phyloP scores from a whole-genome alignment of 2,797 vertebrate genomes.

The Tolypeutes matacus region DNA sequence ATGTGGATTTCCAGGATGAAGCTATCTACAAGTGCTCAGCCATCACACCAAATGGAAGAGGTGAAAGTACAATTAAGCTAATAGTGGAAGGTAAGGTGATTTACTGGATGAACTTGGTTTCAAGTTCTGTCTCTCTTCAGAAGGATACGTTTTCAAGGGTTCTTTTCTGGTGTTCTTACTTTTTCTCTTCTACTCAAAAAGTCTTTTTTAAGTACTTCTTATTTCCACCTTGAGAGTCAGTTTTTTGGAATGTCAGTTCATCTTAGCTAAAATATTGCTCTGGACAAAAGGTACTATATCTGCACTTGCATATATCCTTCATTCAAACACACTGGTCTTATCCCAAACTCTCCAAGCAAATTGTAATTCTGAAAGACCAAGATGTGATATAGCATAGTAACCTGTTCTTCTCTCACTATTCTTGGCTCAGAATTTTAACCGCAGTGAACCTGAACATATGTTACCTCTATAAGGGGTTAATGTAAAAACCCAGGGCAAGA shows the following conservation, averaged over 20 bases:
- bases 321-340: neutral
- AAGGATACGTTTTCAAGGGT: neutral
- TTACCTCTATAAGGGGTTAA: slow-evolving; percentile 5
- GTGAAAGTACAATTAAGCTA: slow-evolving; percentile 79
- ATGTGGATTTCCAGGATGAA: slow-evolving; percentile 82
- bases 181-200: slow-evolving; percentile 26
- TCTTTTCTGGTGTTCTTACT: slow-evolving; percentile 15
- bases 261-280: slow-evolving; percentile 39
- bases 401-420: neutral
- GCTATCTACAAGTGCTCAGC: slow-evolving; percentile 80
- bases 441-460: neutral
- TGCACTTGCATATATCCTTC: neutral
- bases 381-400: neutral
- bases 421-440: slow-evolving; percentile 7
- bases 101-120: neutral
- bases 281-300: slow-evolving; percentile 17
- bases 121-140: neutral
- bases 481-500: neutral
- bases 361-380: neutral
- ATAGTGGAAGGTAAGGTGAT: slow-evolving; percentile 79
- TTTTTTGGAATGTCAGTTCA: neutral
- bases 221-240: neutral
- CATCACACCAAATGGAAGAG: slow-evolving; percentile 69
- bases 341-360: neutral
- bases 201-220: neutral